A percentile compares a stretch with the other conserved stretches of the same genome.
Conservation (phyloP, 2,113 vertebrate species). For the Heterocephalus glaber region DNA sequence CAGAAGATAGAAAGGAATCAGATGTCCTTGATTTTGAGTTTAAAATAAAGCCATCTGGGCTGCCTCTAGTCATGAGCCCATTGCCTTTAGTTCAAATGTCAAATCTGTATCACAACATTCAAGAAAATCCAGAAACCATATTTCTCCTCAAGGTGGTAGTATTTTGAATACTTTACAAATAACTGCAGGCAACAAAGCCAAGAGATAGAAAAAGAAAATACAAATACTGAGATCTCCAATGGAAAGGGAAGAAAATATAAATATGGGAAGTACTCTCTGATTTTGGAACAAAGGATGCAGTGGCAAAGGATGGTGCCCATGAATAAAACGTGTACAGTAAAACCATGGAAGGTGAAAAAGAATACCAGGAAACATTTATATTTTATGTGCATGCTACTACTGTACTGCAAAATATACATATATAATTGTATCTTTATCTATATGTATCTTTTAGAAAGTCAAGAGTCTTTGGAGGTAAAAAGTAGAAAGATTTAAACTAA, state of each 20-base stretch:
- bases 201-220: background rate
- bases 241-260: constrained; percentile 42
- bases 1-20: constrained; percentile 11
- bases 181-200: constrained; percentile 48
- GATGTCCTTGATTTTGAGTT: constrained; percentile 50
- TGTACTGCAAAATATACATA: background rate
- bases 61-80: constrained; percentile 10
- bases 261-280: constrained; percentile 22
- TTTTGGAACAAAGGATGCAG: constrained; percentile 54
- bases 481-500: constrained; percentile 74
- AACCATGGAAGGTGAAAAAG: background rate
- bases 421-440: background rate
- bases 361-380: background rate
- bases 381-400: constrained; percentile 48
- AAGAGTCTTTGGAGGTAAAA: constrained; percentile 71
- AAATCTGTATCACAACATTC: constrained; percentile 2
- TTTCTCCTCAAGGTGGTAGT: background rate
- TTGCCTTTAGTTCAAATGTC: background rate
- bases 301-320: background rate
- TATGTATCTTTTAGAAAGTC: background rate
- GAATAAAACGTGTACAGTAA: constrained; percentile 34
- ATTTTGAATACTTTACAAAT: constrained; percentile 52
- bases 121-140: constrained; percentile 6
- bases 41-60: background rate
- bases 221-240: background rate